These are phyloP conservation scores for Ranitomeya variabilis DNA, from an alignment of 2,113 vertebrate genomes.

Conservation along the genomic window DNA sequence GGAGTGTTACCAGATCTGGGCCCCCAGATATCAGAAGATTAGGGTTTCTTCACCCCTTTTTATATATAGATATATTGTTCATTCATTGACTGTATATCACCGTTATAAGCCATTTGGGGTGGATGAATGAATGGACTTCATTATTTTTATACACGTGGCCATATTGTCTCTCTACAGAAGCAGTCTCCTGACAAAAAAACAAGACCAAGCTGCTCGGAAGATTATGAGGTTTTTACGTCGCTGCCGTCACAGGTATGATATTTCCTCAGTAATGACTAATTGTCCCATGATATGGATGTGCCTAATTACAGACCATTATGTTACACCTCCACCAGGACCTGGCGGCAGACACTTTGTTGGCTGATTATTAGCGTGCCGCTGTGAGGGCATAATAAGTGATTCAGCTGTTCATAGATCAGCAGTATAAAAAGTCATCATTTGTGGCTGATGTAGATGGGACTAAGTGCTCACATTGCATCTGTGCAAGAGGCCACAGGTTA, in stretches of 20 bases:
- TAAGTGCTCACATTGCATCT: neutral
- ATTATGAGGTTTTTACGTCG: slow-evolving; percentile 98
- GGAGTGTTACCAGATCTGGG: too few species aligned
- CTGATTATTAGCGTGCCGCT: neutral
- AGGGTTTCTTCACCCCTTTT: too few species aligned
- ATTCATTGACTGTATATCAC: too few species aligned
- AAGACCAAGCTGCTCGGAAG: slow-evolving; percentile 98
- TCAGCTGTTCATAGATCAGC: neutral
- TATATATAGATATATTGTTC: too few species aligned
- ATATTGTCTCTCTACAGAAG: slow-evolving; percentile 76
- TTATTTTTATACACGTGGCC: neutral
- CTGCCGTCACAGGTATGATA: slow-evolving; percentile 93
- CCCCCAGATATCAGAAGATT: too few species aligned
- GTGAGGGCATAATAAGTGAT: neutral
- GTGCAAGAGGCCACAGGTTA: neutral
- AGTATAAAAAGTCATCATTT: neutral
- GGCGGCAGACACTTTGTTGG: neutral
- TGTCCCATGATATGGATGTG: neutral
- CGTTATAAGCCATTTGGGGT: neutral
- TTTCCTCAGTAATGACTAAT: neutral
- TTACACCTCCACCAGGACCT: neutral
- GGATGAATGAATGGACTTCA: neutral
- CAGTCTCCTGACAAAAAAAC: slow-evolving; percentile 97
- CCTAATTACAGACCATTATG: neutral
- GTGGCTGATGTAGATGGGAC: neutral